These are phyloP conservation scores for Sebastes miniatus DNA, from an alignment of 2,797 vertebrate species.

Conservation along the genomic window DNA sequence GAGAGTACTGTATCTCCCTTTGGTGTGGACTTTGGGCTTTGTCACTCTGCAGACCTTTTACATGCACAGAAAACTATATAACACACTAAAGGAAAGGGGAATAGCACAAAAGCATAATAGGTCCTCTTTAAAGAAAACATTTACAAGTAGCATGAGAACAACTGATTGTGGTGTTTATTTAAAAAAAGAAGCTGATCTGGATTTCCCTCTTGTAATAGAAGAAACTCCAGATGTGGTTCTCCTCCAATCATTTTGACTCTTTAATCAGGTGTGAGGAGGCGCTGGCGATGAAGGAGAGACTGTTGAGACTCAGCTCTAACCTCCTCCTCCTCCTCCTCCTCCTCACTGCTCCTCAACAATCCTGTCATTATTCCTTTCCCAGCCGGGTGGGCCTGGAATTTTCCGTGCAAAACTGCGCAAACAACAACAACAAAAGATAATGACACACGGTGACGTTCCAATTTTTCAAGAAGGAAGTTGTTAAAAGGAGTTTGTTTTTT, in stretches of 20 bases:
- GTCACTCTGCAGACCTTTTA: no score
- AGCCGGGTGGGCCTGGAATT: slow-evolving; percentile 75
- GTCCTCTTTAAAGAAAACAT: not conserved
- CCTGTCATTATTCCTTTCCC: slow-evolving; percentile 68
- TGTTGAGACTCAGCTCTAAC: slow-evolving; percentile 35
- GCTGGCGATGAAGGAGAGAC: slow-evolving; percentile 37
- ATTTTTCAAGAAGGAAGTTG: slow-evolving; percentile 41
- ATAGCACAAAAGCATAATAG: no score
- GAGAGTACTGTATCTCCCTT: no score
- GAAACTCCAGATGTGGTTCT: not conserved
- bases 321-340: slow-evolving; percentile 48
- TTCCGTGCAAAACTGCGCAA: slow-evolving; percentile 56
- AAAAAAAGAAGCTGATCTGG: not conserved
- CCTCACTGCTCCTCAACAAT: slow-evolving; percentile 65
- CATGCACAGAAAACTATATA: no score
- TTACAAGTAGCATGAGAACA: not conserved
- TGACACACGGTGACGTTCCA: slow-evolving; percentile 45
- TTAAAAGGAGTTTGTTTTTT: slow-evolving; percentile 39
- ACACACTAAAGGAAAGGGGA: no score
- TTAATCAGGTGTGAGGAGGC: slow-evolving; percentile 10
- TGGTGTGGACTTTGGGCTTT: no score
- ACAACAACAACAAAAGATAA: slow-evolving; percentile 73
- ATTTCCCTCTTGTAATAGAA: not conserved
- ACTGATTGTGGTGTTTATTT: not conserved
- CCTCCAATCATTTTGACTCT: not conserved